Base-by-base conservation (phyloP, 2,113 vertebrate species). In the Erythrocercus mccallii region DNA sequence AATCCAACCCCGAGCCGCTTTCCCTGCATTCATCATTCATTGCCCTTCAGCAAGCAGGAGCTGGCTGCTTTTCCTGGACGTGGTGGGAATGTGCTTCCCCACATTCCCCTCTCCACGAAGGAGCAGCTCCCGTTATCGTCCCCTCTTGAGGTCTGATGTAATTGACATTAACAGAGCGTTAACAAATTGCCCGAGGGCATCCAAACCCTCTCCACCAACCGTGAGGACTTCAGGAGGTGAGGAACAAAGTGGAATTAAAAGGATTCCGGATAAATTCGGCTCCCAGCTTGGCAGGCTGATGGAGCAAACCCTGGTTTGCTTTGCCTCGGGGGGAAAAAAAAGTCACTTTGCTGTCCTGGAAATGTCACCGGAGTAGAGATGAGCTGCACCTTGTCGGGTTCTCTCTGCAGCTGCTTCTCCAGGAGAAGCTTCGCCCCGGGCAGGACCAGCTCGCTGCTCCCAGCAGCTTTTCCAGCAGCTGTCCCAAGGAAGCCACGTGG, bases 91-190 rank as follows among this genome's bases (percentile, higher is more conserved):
- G 48, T 3, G 4, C 31, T 64, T 22, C 57, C 90, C 78, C 58
- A 44, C 74, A 22, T 40, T 27, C 8, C 40, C 65, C 58, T 72
- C 76, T 82, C 86, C 83, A 60, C 0, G 1, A 15, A 57, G 71
- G 45, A 81, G 56, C 66, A 68, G 2, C 68, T 69, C 31, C 47
- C 53, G n/a, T 45, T 4, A 12, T 17, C 33, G 45, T 65, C 82
- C 3, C 0, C 15, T 6, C 58, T 82, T 22, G 4, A 4, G 53
- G 28, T 16, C 90, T 61, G 79, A 57, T 73, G 45, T 60, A 73
- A 93, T 82, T 54, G 90, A 37, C 92, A 45, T 69, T 72, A 96
- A 65, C 88, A 48, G 81, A 80, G 85, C 50, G 4, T 93, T 95
- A 94, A 88, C 79, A 21, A 80, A 72, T 19, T 14, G 71, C 95